A percentile compares a stretch with the other conserved stretches of the same genome.
Evolutionary conservation across 2,113 vertebrate species (phyloP).

Genomic region (Ptychochromis oligacanthus): DNA sequence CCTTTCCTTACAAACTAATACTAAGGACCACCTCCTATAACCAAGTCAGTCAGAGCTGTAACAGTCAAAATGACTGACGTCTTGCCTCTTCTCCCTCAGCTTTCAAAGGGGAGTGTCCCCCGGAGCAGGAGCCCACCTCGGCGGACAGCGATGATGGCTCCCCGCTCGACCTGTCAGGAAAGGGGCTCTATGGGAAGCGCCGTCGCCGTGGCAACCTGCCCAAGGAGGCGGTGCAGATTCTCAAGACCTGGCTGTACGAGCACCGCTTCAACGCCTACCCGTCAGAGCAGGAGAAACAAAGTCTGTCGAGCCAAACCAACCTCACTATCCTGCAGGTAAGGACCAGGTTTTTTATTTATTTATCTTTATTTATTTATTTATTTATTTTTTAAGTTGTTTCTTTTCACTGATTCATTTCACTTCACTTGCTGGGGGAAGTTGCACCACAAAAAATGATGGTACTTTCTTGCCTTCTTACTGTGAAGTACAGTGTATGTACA

Average conservation of each 20-base stretch:
- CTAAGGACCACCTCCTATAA: not conserved
- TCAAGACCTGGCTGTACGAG: slow-evolving; percentile 94
- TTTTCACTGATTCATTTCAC: not conserved
- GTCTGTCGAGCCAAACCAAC: slow-evolving; percentile 89
- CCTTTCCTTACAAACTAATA: no score
- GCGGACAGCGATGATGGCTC: slow-evolving; percentile 90
- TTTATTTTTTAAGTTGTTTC: not conserved
- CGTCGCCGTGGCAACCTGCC: slow-evolving; percentile 95
- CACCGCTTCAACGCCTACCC: slow-evolving; percentile 97
- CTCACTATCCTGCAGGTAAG: slow-evolving; percentile 94
- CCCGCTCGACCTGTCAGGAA: slow-evolving; percentile 83
- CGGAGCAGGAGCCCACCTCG: slow-evolving; percentile 78
- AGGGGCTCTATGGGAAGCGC: slow-evolving; percentile 83
- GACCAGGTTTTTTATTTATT: not conserved
- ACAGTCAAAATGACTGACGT: not conserved
- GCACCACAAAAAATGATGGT: no score
- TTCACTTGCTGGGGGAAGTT: not conserved
- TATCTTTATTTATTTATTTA: not conserved
- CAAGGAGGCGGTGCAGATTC: slow-evolving; percentile 94
- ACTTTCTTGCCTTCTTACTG: no score
- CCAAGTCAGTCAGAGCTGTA: not conserved
- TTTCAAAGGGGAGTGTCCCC: slow-evolving; percentile 67
- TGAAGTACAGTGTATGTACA: not conserved
- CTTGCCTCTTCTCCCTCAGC: slow-evolving; percentile 51
- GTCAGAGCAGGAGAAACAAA: slow-evolving; percentile 94